Conservation (phyloP, 2,797 vertebrate genomes). For the Sternotherus odoratus region DNA sequence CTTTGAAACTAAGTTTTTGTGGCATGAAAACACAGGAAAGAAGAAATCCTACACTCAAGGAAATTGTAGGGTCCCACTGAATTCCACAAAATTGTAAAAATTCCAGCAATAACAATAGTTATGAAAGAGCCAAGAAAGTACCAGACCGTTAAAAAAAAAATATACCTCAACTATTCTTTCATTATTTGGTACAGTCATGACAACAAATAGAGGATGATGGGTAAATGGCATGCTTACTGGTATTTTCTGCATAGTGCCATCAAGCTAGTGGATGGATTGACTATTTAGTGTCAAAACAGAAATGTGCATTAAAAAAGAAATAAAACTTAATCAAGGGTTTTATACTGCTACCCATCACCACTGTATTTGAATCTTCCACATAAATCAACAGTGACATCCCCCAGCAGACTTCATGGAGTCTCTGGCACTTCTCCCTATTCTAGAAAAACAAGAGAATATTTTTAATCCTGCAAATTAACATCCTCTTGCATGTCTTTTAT, state of each 20-base stretch:
- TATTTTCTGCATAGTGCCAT: background rate
- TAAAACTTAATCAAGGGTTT: background rate
- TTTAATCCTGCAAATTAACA: background rate
- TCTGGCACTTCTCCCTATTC: background rate
- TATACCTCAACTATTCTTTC: constrained; percentile 41
- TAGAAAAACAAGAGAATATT: background rate
- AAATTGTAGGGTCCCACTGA: constrained; percentile 69
- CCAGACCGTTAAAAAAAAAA: constrained; percentile 65
- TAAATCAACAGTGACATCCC: background rate
- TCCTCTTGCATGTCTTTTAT: background rate
- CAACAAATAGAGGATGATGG: background rate
- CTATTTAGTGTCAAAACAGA: background rate
- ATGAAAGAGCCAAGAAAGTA: constrained; percentile 61
- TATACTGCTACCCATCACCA: background rate
- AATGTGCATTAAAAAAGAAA: background rate
- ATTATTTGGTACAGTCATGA: constrained; percentile 53
- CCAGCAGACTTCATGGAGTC: background rate
- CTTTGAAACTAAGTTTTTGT: constrained; percentile 75
- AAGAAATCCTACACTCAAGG: constrained; percentile 65
- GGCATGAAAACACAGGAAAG: constrained; percentile 74
- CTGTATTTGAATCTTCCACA: background rate
- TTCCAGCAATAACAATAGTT: constrained; percentile 73
- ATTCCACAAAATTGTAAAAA: constrained; percentile 76
- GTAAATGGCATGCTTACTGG: background rate
- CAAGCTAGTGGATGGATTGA: background rate